Base-by-base conservation (phyloP, 1,140 invertebrate genomes). In the Elymnias hypermnestra region DNA sequence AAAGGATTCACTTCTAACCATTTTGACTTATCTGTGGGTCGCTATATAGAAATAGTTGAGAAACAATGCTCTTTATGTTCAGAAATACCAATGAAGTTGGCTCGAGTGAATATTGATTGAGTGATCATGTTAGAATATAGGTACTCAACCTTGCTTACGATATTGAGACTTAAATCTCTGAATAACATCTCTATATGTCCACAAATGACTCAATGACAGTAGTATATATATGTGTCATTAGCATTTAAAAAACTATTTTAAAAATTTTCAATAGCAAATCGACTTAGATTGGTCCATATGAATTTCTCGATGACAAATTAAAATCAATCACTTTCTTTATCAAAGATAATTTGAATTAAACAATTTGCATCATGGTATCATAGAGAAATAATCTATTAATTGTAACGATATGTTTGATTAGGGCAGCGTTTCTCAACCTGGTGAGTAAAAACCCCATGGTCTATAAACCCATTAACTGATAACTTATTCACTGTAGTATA, bases 131-230 rank as follows among this genome's bases (percentile, higher is more conserved):
- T 19, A 40, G 6, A 36, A 39, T 31, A 23, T 23, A 23, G 23
- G 23, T 12, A 41, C 29, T 22, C 23, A 49, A 41, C 28, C 9
- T 31, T 25, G 10, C 41, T 44, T 49, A 49, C 46, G 38, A 14
- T 26, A 40, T 49, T 49, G 45, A 48, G 37, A 15, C 45, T 48
- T 48, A 48, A 48, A 48, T 40, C 45, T 37, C 31, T 18, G 12
- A 14, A 12, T 23, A 12, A 6, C 21, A 33, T 21, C 13, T 14
- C 7, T 3, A 26, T 3, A 26, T 26, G 9, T 26, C 9, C 25
- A 26, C n/a, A 21, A 4, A 21, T 6, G 19, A n/a, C 9, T 26
- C 3, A n/a, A n/a, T 26, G 6, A 26, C 8, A 26, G 19, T n/a
- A n/a, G n/a, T n/a, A n/a, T n/a, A n/a, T n/a, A n/a, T n/a, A 10